These are phyloP conservation scores for Heteromyza rotundicornis DNA, from an alignment of 2,888 invertebrate species.

Conservation along the genomic window DNA sequence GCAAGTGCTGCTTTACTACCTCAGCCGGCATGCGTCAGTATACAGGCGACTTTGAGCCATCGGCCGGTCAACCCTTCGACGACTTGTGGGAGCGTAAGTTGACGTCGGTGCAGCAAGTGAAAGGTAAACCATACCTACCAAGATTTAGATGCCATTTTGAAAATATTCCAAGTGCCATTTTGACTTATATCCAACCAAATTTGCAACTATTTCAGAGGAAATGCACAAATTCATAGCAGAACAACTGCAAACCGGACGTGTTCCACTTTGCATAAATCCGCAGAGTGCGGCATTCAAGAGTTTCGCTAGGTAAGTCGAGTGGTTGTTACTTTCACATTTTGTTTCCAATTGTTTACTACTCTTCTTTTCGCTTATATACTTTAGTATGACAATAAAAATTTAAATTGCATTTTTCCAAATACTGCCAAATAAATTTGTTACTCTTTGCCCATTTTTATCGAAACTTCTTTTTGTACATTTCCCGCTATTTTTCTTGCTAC, in stretches of 20 bases:
- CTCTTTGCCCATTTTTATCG: background rate
- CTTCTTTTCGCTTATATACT: conserved; percentile 8
- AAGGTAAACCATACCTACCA: conserved; percentile 75
- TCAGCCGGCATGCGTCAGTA: conserved; percentile 83
- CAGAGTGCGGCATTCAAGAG: conserved; percentile 99
- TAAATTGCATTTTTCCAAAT: conserved; percentile 9
- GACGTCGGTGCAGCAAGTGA: conserved; percentile 90
- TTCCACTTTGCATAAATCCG: conserved; percentile 99
- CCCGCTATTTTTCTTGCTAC: conserved; percentile 11
- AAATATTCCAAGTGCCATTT: too few species aligned
- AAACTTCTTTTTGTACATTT: conserved; percentile 4
- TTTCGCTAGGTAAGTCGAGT: conserved; percentile 93
- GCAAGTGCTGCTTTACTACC: conserved; percentile 93
- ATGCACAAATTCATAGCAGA: conserved; percentile 99
- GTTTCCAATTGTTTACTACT: background rate
- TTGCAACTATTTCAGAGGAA: conserved; percentile 86
- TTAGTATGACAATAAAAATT: background rate
- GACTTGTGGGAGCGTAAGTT: conserved; percentile 97
- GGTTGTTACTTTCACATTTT: background rate
- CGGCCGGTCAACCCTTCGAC: conserved; percentile 89
- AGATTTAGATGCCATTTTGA: too few species aligned
- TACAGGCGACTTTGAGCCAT: conserved; percentile 92
- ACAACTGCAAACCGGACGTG: conserved; percentile 92
- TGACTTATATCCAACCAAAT: background rate
- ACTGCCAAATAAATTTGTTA: background rate